Conservation (phyloP, 30 jellyfish, hydroid and myxozoan species). For the Cassiopea andromeda region DNA sequence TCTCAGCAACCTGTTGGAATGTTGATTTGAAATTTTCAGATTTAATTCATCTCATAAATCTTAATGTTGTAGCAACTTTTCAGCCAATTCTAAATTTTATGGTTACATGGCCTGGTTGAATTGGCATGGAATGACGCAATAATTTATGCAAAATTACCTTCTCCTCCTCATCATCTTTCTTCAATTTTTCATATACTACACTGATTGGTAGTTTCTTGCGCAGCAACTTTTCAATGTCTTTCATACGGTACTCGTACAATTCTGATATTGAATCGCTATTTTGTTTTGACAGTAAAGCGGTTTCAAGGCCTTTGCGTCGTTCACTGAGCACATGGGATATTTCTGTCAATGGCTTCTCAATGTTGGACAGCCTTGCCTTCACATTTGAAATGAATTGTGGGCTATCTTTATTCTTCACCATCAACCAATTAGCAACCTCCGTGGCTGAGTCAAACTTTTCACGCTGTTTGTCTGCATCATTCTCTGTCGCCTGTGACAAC, state of each 20-base stretch:
- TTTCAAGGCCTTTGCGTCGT: conserved; percentile 67
- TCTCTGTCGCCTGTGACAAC: conserved; percentile 57
- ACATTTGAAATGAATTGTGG: conserved; percentile 84
- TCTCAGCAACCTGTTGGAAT: background rate
- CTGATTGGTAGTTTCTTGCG: conserved; percentile 70
- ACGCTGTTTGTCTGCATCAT: conserved; percentile 76
- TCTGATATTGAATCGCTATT: conserved; percentile 67
- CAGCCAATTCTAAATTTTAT: background rate
- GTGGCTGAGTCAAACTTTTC: conserved; percentile 77
- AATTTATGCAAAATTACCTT: conserved; percentile 39
- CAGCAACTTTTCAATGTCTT: conserved; percentile 61
- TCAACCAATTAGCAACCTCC: conserved; percentile 70
- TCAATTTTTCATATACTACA: conserved; percentile 77
- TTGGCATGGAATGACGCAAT: background rate
- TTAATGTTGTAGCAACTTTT: background rate
- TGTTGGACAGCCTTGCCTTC: conserved; percentile 58
- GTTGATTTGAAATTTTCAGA: background rate
- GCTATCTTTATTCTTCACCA: conserved; percentile 81
- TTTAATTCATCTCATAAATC: background rate
- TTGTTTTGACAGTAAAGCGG: conserved; percentile 60
- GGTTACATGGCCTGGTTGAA: background rate
- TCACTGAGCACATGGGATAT: conserved; percentile 57
- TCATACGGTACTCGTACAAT: conserved; percentile 33
- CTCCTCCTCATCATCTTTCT: conserved; percentile 74
- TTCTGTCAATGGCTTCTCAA: conserved; percentile 79